Base-by-base conservation (phyloP, 2,888 invertebrate species). In the Drosophila austrosaltans region DNA sequence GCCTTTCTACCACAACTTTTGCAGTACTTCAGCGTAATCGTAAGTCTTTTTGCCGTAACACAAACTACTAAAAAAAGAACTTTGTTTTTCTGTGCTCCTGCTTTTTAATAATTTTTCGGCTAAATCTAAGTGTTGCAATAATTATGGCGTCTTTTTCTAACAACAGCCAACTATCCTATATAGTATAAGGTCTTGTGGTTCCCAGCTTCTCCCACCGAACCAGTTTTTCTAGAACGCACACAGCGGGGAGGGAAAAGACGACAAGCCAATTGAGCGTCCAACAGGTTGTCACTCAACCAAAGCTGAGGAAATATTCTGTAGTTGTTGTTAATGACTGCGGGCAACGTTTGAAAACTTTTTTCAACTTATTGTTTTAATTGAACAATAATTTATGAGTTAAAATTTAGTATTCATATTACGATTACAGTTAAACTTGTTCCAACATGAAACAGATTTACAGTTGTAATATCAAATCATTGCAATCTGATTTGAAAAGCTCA, bases 261-360 rank as follows among this genome's bases (percentile, higher is more conserved):
- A 53, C 25, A 62, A 25, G 53, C 28, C 77, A 79, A 79, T 78
- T 79, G 80, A 68, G 62, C 63, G 77, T 70, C 64, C 72, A 81
- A 82, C 82, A 85, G 82, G 80, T 85, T 81, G 81, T 73, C 81
- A 74, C 66, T 87, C 85, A 81, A 67, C 75, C 65, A 72, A 68
- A 30, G 32, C 61, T 63, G 71, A 61, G 61, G 56, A 71, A 62
- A 66, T 20, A 76, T 61, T 61, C 42, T 16, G 63, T 40, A 48
- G 57, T 69, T 69, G 59, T 64, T 48, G 22, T 22, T 8, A 48
- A 22, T 48, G 22, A 16, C 16, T 2, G 44, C 8, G 20, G 22
- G 44, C 2, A 10, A 39, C 39, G 39, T 39, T 39, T 8, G 7
- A 44, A 12, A 44, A 44, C 22, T 44, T 48, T 1, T 8, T 36